Conservation (phyloP, 1,140 invertebrate species). For the Lamellibrachia luymesi region DNA sequence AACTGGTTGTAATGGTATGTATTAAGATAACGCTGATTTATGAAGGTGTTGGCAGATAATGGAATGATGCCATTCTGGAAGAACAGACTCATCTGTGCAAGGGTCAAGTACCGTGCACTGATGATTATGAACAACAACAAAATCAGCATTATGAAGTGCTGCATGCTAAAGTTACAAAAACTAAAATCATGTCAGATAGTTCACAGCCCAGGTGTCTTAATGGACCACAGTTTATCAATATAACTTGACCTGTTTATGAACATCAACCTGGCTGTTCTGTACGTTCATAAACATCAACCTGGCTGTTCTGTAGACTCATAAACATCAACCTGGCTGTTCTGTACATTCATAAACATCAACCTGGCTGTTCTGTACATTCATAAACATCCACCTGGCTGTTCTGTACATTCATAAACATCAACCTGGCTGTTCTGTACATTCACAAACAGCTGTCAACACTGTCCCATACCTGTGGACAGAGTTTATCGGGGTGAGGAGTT, state of each 20-base stretch:
- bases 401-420: too few relatives aligned
- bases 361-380: neutral
- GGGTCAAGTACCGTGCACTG: neutral
- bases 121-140: neutral
- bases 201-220: neutral
- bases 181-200: neutral
- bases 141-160: neutral
- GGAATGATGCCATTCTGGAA: neutral
- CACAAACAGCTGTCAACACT: neutral
- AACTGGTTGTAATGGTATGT: neutral
- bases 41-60: neutral
- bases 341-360: too few relatives aligned
- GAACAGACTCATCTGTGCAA: neutral
- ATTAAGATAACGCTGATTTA: neutral
- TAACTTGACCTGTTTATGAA: neutral
- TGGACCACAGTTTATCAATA: neutral
- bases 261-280: too few relatives aligned
- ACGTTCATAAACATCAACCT: too few relatives aligned
- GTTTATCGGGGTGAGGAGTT: neutral
- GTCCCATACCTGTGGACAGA: neutral
- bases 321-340: too few relatives aligned
- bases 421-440: neutral
- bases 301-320: neutral
- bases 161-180: neutral
- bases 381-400: too few relatives aligned